Percentiles rank a stretch among this genome's conserved stretches.
phyloP scores from a whole-genome alignment of 2,797 vertebrate species.

The Alauda arvensis region DNA sequence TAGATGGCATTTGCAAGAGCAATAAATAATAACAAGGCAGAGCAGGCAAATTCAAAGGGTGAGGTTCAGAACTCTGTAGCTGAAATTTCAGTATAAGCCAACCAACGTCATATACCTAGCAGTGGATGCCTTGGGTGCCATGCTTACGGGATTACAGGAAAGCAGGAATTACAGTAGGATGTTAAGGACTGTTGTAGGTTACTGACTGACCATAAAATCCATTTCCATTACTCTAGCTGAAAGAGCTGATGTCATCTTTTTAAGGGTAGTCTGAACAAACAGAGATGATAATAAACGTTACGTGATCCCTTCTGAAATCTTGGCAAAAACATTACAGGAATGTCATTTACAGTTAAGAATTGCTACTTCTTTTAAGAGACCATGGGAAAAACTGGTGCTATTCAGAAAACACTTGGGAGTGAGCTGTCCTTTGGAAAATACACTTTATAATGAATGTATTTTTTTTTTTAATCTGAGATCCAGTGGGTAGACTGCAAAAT shows the following conservation, averaged over 20 bases:
- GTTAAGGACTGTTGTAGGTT: background rate
- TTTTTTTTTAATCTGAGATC: background rate
- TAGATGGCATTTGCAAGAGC: background rate
- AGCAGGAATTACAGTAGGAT: background rate
- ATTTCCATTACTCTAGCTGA: background rate
- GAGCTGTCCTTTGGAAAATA: background rate
- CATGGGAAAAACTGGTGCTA: background rate
- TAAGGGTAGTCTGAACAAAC: background rate
- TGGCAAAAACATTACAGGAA: background rate
- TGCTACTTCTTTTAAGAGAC: background rate
- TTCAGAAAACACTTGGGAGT: background rate
- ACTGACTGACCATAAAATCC: background rate
- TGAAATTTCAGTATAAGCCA: background rate
- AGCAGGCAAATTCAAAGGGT: background rate
- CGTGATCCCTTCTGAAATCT: background rate
- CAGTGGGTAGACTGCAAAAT: background rate
- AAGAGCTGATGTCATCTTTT: background rate
- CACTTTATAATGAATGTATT: background rate
- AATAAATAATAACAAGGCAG: background rate
- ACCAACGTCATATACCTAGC: rapidly evolving
- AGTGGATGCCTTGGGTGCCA: background rate
- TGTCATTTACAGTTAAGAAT: background rate
- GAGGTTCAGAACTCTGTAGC: background rate
- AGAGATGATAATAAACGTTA: background rate
- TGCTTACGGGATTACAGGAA: background rate